phyloP scores from a whole-genome alignment of 1,140 invertebrate genomes.

The Brachionus sp. region DNA sequence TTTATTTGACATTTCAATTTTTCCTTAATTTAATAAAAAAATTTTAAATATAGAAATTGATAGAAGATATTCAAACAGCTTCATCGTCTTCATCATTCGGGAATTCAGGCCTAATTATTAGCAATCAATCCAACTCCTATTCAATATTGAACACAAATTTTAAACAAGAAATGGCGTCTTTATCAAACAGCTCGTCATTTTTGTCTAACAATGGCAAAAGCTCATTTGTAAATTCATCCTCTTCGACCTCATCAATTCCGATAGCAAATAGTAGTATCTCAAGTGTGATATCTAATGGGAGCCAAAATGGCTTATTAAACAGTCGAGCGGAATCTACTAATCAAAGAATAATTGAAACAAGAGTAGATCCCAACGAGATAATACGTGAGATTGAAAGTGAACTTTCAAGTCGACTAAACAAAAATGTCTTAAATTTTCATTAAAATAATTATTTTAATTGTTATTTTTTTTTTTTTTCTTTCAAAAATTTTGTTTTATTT shows the following conservation, averaged over 20 bases:
- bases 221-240: conserved; percentile 25
- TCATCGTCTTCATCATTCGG: conserved; percentile 15
- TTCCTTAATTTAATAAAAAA: not conserved
- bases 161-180: not conserved
- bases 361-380: conserved; percentile 27
- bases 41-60: conserved; percentile 33
- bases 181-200: conserved; percentile 21
- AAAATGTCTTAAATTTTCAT: not conserved
- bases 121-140: not conserved
- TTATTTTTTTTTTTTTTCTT: not conserved
- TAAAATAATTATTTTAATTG: not conserved
- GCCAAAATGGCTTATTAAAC: not conserved
- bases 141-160: not conserved
- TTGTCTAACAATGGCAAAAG: conserved; percentile 24
- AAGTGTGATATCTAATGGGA: not conserved
- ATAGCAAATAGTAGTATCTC: not conserved
- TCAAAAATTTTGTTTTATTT: not conserved
- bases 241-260: conserved; percentile 41
- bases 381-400: conserved; percentile 31
- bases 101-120: not conserved
- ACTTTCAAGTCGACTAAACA: not conserved
- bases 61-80: conserved; percentile 18
- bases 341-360: conserved; percentile 11
- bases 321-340: not conserved
- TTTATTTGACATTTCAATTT: not conserved